These are phyloP conservation scores for Melitaea cinxia DNA, from an alignment of 1,140 invertebrate genomes.

Conservation along the genomic window DNA sequence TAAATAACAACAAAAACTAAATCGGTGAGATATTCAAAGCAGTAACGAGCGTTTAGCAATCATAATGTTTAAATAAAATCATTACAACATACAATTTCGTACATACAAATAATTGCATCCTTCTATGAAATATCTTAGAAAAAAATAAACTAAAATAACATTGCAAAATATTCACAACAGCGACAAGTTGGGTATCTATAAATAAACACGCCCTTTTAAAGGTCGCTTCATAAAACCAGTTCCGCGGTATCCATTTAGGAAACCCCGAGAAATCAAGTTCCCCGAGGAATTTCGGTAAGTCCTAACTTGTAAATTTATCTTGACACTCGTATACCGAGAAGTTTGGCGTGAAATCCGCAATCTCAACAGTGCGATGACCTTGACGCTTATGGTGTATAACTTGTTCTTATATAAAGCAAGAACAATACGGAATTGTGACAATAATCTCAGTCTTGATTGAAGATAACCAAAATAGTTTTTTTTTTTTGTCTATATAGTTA, in stretches of 20 bases:
- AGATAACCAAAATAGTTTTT: not conserved
- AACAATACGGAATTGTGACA: slow-evolving; percentile 1
- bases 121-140: too few relatives aligned
- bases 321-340: slow-evolving; percentile 2
- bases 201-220: not conserved
- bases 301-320: slow-evolving; percentile 1
- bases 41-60: too few relatives aligned
- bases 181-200: not conserved
- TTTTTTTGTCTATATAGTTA: not conserved
- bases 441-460: not conserved
- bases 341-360: slow-evolving; percentile 55
- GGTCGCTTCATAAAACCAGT: not conserved
- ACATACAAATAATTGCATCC: too few relatives aligned
- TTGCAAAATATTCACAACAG: too few relatives aligned
- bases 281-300: slow-evolving; percentile 1
- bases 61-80: too few relatives aligned
- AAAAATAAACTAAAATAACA: too few relatives aligned
- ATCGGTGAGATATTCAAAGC: too few relatives aligned
- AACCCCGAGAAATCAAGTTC: not conserved
- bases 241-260: not conserved
- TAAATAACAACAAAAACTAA: too few relatives aligned
- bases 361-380: slow-evolving; percentile 66
- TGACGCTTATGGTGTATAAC: slow-evolving; percentile 33
- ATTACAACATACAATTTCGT: too few relatives aligned
- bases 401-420: slow-evolving; percentile 13